These are phyloP conservation scores for Azorinus chamasolen DNA, from an alignment of 2,888 invertebrate genomes.

Conservation along the genomic window DNA sequence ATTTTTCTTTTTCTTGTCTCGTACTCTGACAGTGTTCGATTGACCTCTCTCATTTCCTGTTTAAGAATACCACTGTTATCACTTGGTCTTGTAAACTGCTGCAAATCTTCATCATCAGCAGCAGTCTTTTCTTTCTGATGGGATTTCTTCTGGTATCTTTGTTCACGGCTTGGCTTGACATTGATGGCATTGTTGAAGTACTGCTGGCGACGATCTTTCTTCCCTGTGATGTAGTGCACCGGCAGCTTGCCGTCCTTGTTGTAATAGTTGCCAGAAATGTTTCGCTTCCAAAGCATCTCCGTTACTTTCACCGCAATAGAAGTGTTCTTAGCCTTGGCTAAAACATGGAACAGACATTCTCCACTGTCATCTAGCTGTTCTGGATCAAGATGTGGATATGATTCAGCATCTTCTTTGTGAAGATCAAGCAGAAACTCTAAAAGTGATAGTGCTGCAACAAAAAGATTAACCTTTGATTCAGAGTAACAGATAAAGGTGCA, in stretches of 20 bases:
- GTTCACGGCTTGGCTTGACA: constrained; percentile 11
- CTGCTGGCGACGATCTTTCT: constrained; percentile 71
- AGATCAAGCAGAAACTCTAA: constrained; percentile 70
- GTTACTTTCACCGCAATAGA: constrained; percentile 61
- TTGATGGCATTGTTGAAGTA: constrained; percentile 49
- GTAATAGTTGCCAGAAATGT: constrained; percentile 60
- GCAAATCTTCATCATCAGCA: neutral
- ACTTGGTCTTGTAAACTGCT: constrained; percentile 14
- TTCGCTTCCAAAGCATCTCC: constrained; percentile 70
- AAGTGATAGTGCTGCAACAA: constrained; percentile 43
- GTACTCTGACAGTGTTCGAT: constrained; percentile 11
- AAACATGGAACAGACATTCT: constrained; percentile 67
- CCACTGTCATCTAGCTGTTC: constrained; percentile 58
- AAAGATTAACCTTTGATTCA: too few relatives aligned
- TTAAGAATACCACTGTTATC: constrained; percentile 5
- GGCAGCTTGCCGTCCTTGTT: constrained; percentile 75
- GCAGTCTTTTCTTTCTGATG: neutral
- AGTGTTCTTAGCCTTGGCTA: constrained; percentile 66
- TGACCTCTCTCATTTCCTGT: too few relatives aligned
- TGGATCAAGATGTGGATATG: constrained; percentile 65
- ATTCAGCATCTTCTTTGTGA: constrained; percentile 60
- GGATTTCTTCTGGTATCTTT: neutral
- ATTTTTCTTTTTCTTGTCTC: constrained; percentile 60
- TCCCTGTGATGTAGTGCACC: constrained; percentile 67
- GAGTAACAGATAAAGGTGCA: too few relatives aligned